These are phyloP conservation scores for Lipophrys pholis DNA, from an alignment of 2,113 vertebrate genomes.

Conservation along the genomic window DNA sequence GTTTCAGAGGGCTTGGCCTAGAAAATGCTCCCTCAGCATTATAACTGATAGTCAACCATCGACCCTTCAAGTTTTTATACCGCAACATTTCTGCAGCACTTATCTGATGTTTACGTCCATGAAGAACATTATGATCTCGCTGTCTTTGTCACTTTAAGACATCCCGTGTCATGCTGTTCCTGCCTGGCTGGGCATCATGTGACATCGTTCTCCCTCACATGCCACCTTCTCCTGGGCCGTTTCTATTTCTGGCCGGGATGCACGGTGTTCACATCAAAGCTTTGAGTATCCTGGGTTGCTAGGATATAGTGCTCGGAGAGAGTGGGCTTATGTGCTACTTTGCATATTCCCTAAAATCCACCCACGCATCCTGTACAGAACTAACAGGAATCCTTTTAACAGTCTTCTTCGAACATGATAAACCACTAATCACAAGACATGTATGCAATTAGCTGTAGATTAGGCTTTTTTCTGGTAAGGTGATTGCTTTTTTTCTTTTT, in stretches of 20 bases:
- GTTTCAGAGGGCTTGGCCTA: background rate
- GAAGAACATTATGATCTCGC: constrained; percentile 16
- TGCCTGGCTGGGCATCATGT: constrained; percentile 50
- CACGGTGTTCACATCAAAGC: constrained; percentile 64
- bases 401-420: constrained; percentile 18
- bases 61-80: constrained; percentile 2
- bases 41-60: background rate
- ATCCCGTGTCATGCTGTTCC: constrained; percentile 22
- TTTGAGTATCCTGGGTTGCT: constrained; percentile 71
- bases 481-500: constrained; percentile 31
- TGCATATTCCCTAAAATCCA: constrained; percentile 55
- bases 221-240: constrained; percentile 59
- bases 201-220: constrained; percentile 46
- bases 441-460: constrained; percentile 26
- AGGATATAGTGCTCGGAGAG: constrained; percentile 62
- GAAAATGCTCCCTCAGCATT: constrained; percentile 10
- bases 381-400: constrained; percentile 28
- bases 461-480: constrained; percentile 12
- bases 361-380: constrained; percentile 8
- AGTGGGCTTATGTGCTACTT: constrained; percentile 48
- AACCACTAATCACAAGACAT: constrained; percentile 17
- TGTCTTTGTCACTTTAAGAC: constrained; percentile 28
- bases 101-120: constrained; percentile 15
- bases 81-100: constrained; percentile 10
- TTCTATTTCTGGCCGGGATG: constrained; percentile 74